Percentiles rank a stretch among this genome's conserved stretches.
Evolutionary conservation across 2,113 vertebrate genomes (phyloP).

Genomic region (Brienomyrus brachyistius): DNA sequence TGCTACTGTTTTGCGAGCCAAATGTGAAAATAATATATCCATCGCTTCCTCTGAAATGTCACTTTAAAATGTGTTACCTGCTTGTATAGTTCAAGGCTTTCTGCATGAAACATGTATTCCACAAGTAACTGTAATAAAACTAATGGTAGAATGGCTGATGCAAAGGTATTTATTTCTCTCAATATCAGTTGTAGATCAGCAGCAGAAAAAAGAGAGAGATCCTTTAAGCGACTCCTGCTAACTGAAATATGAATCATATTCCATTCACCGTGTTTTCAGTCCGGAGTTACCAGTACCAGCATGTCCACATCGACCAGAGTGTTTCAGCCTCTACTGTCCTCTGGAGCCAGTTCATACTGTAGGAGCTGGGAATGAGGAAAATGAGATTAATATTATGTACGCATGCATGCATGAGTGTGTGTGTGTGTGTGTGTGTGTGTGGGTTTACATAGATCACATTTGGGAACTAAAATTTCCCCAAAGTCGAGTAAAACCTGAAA

Average conservation of each 20-base stretch:
- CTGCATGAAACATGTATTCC: neutral
- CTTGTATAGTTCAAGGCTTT: neutral
- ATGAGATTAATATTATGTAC: neutral
- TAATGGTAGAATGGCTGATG: neutral
- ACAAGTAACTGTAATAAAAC: neutral
- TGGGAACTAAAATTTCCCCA: too few relatives aligned
- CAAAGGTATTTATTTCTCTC: neutral
- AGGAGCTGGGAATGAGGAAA: constrained; percentile 63
- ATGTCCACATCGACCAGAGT: neutral
- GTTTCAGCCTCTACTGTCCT: constrained; percentile 65
- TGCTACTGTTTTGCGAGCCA: neutral
- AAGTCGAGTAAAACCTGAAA: too few relatives aligned
- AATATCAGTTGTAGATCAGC: neutral
- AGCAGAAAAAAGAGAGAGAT: neutral
- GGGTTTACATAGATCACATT: too few relatives aligned
- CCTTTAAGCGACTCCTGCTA: neutral
- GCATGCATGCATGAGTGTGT: too few relatives aligned
- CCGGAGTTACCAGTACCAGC: neutral
- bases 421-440: too few relatives aligned
- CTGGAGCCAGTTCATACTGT: constrained; percentile 74
- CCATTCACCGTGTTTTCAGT: neutral
- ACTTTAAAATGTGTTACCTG: neutral
- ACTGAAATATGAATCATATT: neutral
- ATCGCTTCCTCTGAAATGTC: neutral
- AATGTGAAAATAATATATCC: neutral